These are phyloP conservation scores for Cheilosia pagana DNA, from an alignment of 2,888 invertebrate species.

Conservation along the genomic window DNA sequence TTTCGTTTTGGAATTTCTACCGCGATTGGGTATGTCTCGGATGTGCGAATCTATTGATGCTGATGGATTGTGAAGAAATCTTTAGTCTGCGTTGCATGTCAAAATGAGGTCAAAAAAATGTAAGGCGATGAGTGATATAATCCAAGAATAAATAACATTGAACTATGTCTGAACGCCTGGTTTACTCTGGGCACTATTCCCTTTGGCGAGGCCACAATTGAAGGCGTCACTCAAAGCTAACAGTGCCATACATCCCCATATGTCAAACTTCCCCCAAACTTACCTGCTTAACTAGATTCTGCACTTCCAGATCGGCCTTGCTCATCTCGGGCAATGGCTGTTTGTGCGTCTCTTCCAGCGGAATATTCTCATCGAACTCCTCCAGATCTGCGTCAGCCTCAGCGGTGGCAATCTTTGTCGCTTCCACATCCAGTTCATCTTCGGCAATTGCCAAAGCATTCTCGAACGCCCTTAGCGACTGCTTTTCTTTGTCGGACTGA, in stretches of 20 bases:
- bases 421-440: slow-evolving; percentile 97
- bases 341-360: slow-evolving; percentile 87
- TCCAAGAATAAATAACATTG: slow-evolving; percentile 78
- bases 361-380: slow-evolving; percentile 97
- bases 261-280: slow-evolving; percentile 54
- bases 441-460: slow-evolving; percentile 95
- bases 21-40: too few relatives aligned
- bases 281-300: slow-evolving; percentile 89
- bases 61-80: too few relatives aligned
- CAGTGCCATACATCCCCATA: neutral
- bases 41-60: too few relatives aligned
- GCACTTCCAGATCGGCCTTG: slow-evolving; percentile 89
- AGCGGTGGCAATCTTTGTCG: slow-evolving; percentile 94
- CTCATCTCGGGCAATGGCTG: slow-evolving; percentile 85
- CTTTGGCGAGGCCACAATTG: slow-evolving; percentile 31
- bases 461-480: slow-evolving; percentile 88
- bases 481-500: slow-evolving; percentile 84
- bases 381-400: slow-evolving; percentile 95
- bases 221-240: slow-evolving; percentile 15
- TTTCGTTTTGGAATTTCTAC: too few relatives aligned
- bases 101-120: slow-evolving; percentile 75
- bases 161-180: slow-evolving; percentile 83
- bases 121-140: slow-evolving; percentile 83
- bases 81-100: neutral
- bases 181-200: slow-evolving; percentile 63